Percentiles rank a stretch among this genome's conserved stretches.
These are phyloP conservation scores for Eriosoma lanigerum DNA, from an alignment of 1,140 invertebrate genomes.

Conservation along the genomic window DNA sequence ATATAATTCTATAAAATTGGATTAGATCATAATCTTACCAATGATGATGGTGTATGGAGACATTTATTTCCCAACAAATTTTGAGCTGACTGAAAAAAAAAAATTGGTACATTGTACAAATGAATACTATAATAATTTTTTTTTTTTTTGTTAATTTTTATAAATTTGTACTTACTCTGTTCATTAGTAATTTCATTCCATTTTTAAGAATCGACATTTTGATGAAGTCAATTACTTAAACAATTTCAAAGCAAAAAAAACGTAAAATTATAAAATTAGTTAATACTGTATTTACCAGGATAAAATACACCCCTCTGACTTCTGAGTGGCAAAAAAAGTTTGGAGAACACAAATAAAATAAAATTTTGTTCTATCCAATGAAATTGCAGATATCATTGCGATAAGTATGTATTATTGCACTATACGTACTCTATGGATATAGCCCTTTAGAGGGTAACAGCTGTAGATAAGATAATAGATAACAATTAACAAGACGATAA, in stretches of 20 bases:
- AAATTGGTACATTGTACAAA: not conserved
- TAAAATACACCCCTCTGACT: not conserved
- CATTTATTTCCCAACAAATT: conserved; percentile 38
- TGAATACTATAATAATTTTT: not conserved
- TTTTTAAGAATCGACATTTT: conserved; percentile 49
- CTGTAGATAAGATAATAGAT: conserved; percentile 22
- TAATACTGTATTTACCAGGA: not conserved
- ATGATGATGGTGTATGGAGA: conserved; percentile 30
- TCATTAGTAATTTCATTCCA: conserved; percentile 44
- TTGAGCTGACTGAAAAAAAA: conserved; percentile 21
- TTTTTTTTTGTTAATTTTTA: not conserved
- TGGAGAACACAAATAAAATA: not conserved
- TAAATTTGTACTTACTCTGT: conserved; percentile 6
- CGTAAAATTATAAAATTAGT: not conserved
- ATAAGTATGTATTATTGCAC: not conserved
- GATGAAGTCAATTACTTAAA: not conserved
- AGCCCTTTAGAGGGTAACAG: conserved; percentile 32
- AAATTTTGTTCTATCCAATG: conserved; percentile 13
- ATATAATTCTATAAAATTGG: not conserved
- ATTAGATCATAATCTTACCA: not conserved
- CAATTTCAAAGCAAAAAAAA: not conserved
- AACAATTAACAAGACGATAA: no score
- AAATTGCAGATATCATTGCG: not conserved
- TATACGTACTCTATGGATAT: no score
- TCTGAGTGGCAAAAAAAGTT: not conserved